phyloP scores from a whole-genome alignment of 2,888 invertebrate genomes.

The Himalopsyche tibetana region DNA sequence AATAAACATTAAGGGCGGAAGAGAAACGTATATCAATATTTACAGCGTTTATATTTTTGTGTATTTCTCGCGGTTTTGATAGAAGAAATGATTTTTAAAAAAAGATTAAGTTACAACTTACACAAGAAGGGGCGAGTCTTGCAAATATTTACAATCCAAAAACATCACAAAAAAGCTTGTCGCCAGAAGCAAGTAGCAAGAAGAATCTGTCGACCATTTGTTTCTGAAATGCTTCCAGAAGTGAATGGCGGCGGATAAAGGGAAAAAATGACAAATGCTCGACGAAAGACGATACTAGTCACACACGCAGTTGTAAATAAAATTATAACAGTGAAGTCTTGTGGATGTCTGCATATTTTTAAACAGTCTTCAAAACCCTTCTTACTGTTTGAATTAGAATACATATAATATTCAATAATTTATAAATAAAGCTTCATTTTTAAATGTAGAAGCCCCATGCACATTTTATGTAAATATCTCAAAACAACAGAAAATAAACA shows the following conservation, averaged over 20 bases:
- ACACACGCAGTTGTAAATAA: constrained; percentile 43
- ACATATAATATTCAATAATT: too few species aligned
- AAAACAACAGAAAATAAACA: too few species aligned
- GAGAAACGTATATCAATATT: background rate
- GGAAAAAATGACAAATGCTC: constrained; percentile 58
- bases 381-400: too few species aligned
- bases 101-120: constrained; percentile 51
- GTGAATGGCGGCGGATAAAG: background rate
- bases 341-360: background rate
- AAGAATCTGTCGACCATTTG: constrained; percentile 33
- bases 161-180: constrained; percentile 46
- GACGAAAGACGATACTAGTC: constrained; percentile 55
- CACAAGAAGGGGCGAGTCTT: constrained; percentile 41
- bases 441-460: too few species aligned
- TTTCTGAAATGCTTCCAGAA: background rate
- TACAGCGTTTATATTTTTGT: background rate
- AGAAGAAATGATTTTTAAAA: background rate
- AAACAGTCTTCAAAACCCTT: too few species aligned
- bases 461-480: too few species aligned
- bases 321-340: background rate
- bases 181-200: constrained; percentile 26
- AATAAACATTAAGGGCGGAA: constrained; percentile 8
- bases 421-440: too few species aligned
- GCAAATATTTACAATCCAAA: constrained; percentile 30
- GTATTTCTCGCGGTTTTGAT: background rate